These are phyloP conservation scores for Pissodes strobi DNA, from an alignment of 1,140 invertebrate genomes.

Conservation along the genomic window DNA sequence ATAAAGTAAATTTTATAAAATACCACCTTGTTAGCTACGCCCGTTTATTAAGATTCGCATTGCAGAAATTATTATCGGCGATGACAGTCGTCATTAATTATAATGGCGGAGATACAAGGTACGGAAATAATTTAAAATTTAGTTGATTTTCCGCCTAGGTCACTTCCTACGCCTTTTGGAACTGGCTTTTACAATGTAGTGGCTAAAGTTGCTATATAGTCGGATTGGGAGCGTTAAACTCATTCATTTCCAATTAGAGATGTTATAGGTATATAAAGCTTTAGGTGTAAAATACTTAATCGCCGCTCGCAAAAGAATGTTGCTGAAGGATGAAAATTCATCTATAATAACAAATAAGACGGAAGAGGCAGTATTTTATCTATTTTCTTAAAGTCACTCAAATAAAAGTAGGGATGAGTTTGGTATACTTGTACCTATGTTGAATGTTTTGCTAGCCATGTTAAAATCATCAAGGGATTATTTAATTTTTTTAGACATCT, in stretches of 20 bases:
- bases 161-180: not conserved
- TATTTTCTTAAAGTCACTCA: no score
- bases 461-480: no score
- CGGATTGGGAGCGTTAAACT: not conserved
- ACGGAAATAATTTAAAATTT: constrained; percentile 12
- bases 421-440: no score
- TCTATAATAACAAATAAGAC: no score
- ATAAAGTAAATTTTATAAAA: not conserved
- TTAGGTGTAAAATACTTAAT: no score
- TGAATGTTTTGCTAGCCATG: no score
- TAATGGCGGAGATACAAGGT: constrained; percentile 7
- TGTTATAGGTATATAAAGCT: no score
- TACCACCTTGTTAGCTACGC: constrained; percentile 1
- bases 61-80: constrained; percentile 9
- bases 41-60: constrained; percentile 4
- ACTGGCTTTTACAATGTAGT: not conserved
- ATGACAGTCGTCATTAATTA: constrained; percentile 20
- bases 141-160: constrained; percentile 5
- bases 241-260: not conserved
- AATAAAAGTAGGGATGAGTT: no score
- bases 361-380: no score
- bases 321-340: no score
- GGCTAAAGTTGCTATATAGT: not conserved
- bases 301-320: no score
- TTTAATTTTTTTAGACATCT: no score